These are phyloP conservation scores for Agapornis roseicollis DNA, from an alignment of 2,113 vertebrate species.

Conservation along the genomic window DNA sequence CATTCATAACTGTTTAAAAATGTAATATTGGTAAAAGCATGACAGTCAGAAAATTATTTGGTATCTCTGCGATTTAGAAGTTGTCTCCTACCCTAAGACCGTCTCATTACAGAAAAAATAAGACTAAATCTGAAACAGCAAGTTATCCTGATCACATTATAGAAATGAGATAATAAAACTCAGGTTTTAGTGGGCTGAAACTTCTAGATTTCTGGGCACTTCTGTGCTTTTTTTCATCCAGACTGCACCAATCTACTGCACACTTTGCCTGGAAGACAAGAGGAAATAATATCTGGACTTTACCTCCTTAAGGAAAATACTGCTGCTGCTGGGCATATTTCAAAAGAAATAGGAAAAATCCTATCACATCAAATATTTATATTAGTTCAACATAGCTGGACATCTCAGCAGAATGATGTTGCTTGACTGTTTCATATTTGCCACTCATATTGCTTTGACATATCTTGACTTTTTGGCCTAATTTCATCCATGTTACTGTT, in stretches of 20 bases:
- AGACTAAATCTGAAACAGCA: not conserved
- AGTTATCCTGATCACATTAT: not conserved
- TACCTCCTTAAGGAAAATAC: not conserved
- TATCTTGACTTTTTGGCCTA: constrained; percentile 40
- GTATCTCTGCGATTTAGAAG: not conserved
- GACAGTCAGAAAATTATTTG: not conserved
- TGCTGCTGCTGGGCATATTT: not conserved
- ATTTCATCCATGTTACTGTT: constrained; percentile 22
- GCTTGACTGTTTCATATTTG: constrained; percentile 16
- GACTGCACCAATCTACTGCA: rapidly evolving
- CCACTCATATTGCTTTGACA: constrained; percentile 23
- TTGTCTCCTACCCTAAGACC: not conserved
- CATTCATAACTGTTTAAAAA: not conserved
- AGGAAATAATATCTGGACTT: not conserved
- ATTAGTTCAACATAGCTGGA: not conserved
- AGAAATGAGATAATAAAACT: not conserved
- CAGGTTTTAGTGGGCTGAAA: not conserved
- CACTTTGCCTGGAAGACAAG: not conserved
- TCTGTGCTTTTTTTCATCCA: not conserved
- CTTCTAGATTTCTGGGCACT: not conserved
- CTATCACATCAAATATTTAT: constrained; percentile 31
- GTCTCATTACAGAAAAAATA: not conserved
- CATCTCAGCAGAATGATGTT: not conserved
- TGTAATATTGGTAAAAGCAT: not conserved
- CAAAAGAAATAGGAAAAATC: too few relatives aligned